Conservation (phyloP, 2,888 invertebrate species). For the Sisyra terminalis region DNA sequence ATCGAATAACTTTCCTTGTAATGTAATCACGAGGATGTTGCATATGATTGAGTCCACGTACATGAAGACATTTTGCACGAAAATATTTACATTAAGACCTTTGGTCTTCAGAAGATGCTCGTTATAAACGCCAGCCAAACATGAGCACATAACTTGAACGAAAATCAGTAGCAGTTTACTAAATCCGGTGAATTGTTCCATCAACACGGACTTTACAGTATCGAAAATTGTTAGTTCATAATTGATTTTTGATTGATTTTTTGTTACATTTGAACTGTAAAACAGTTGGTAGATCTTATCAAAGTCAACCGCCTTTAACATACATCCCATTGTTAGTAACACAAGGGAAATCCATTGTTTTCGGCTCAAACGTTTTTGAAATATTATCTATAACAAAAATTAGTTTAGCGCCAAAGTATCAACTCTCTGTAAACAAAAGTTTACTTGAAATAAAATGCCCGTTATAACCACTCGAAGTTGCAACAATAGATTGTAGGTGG, state of each 20-base stretch:
- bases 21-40: slow-evolving; percentile 54
- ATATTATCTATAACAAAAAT: slow-evolving; percentile 69
- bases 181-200: not conserved
- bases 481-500: slow-evolving; percentile 79
- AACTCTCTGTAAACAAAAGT: no score
- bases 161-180: slow-evolving; percentile 33
- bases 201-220: no score
- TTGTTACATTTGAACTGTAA: slow-evolving; percentile 7
- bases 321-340: slow-evolving; percentile 74
- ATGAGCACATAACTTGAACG: slow-evolving; percentile 78
- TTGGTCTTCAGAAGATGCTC: slow-evolving; percentile 81
- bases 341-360: slow-evolving; percentile 85
- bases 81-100: slow-evolving; percentile 72
- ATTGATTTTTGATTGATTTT: slow-evolving; percentile 16
- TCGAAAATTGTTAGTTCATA: no score
- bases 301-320: slow-evolving; percentile 67
- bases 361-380: slow-evolving; percentile 60
- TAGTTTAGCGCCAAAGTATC: no score
- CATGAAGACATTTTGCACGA: slow-evolving; percentile 90
- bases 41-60: slow-evolving; percentile 89
- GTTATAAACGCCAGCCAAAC: slow-evolving; percentile 89
- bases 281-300: slow-evolving; percentile 12
- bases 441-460: slow-evolving; percentile 80
- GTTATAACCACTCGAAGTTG: slow-evolving; percentile 87
- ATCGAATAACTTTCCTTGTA: slow-evolving; percentile 43